These are phyloP conservation scores for Troilus luridus DNA, from an alignment of 2,888 invertebrate species.

Conservation along the genomic window DNA sequence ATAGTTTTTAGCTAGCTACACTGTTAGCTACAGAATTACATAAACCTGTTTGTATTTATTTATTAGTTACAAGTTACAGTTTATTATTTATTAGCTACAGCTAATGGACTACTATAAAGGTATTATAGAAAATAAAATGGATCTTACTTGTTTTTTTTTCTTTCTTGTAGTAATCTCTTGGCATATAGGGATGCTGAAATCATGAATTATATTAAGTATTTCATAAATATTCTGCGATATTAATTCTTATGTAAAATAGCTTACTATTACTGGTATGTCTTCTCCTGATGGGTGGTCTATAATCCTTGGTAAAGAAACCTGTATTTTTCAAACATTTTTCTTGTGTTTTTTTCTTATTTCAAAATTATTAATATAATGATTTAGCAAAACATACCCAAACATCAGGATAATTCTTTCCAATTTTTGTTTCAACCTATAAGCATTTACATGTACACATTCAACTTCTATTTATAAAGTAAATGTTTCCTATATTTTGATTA, in stretches of 20 bases:
- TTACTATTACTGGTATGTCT: conserved; percentile 24
- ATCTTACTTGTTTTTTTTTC: not conserved
- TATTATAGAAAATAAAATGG: not conserved
- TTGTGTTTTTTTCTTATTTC: not conserved
- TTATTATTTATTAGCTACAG: not conserved
- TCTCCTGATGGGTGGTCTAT: not conserved
- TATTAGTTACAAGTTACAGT: not conserved
- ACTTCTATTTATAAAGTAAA: not conserved
- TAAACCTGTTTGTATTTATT: too few species aligned
- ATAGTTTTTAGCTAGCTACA: too few species aligned
- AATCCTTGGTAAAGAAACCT: not conserved
- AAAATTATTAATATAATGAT: not conserved
- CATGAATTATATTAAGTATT: not conserved
- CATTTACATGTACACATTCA: not conserved
- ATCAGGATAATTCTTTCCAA: conserved; percentile 26
- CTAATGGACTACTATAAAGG: not conserved
- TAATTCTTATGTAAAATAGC: not conserved
- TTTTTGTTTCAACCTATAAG: conserved; percentile 33
- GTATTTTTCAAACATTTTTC: not conserved
- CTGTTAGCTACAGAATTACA: too few species aligned
- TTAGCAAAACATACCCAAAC: conserved; percentile 38
- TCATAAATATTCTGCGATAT: not conserved
- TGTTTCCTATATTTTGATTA: not conserved
- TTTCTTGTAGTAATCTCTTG: not conserved
- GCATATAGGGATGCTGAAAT: not conserved